Conservation (phyloP, 2,888 invertebrate species). For the Metallyticus violacea region DNA sequence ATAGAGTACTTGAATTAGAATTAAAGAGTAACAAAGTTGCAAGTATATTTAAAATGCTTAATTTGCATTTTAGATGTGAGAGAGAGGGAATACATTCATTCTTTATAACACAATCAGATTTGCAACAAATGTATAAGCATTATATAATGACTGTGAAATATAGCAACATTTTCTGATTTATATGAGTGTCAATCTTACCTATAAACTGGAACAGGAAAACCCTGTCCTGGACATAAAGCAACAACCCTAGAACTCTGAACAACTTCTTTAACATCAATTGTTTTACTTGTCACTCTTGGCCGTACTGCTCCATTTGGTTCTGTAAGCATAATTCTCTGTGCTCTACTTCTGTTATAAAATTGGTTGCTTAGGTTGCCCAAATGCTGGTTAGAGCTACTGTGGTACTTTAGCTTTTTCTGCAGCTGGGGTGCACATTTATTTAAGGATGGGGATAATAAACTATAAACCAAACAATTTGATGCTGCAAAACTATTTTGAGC, state of each 20-base stretch:
- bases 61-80: no score
- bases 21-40: no score
- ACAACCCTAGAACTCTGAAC: slow-evolving; percentile 36
- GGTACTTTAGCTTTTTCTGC: background rate
- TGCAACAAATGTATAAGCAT: no score
- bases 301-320: slow-evolving; percentile 40
- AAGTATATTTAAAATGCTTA: no score
- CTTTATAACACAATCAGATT: no score
- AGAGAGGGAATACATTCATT: no score
- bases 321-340: slow-evolving; percentile 28
- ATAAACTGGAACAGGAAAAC: slow-evolving; percentile 43
- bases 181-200: slow-evolving; percentile 45
- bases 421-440: background rate
- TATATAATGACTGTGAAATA: no score
- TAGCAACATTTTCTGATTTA: background rate
- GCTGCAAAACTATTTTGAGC: background rate
- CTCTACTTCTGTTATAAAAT: slow-evolving; percentile 30
- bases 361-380: slow-evolving; percentile 12
- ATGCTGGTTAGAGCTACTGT: background rate
- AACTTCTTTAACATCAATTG: slow-evolving; percentile 38
- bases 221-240: slow-evolving; percentile 66
- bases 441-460: background rate
- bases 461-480: background rate
- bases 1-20: no score
- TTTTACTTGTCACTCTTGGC: slow-evolving; percentile 38